Base-by-base conservation (phyloP, 1,140 invertebrate species). In the Drosophila nigrodunni region DNA sequence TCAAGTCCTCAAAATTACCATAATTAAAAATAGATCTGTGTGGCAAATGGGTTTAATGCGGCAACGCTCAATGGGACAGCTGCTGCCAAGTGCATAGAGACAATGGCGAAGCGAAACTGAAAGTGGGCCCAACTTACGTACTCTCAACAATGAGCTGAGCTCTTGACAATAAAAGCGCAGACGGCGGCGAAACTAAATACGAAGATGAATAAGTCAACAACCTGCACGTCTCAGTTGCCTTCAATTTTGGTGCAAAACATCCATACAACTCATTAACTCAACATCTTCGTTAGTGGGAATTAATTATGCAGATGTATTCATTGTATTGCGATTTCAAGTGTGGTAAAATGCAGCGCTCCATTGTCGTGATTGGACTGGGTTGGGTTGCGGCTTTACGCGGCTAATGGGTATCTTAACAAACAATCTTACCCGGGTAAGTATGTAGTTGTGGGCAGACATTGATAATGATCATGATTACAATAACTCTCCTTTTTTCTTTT, bases 231-330 rank as follows among this genome's bases (percentile, higher is more conserved):
- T 73, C 77, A 57, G 80, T 89, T 88, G 85, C 85, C 85, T 88
- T 88, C 85, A 88, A 85, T 80, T 78, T 30, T 59, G 71, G 80
- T 83, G 80, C 77, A 83, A 80, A 88, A 80, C 80, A 87, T 67
- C 70, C 64, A 75, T 52, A 64, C 55, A 70, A 65, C 85, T 88
- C 85, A 88, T 88, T 89, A 88, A 70, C 80, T 88, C 66, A 64
- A 72, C 77, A 82, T 80, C 82, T 75, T 80, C 69, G 77, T 74
- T 83, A 87, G 74, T 89, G 85, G 85, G 80, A 89, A 88, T 88
- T 88, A 89, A 89, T 88, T 88, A 88, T 88, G 85, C 85, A 88
- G 80, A 89, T 89, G 72, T 89, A 88, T 89, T 89, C 85, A 89
- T 89, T 88, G 80, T 89, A 77, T 89, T 88, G 83, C 85, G 74